Evolutionary conservation across 2,888 invertebrate genomes (phyloP).

Genomic region (Ophion ellenae): DNA sequence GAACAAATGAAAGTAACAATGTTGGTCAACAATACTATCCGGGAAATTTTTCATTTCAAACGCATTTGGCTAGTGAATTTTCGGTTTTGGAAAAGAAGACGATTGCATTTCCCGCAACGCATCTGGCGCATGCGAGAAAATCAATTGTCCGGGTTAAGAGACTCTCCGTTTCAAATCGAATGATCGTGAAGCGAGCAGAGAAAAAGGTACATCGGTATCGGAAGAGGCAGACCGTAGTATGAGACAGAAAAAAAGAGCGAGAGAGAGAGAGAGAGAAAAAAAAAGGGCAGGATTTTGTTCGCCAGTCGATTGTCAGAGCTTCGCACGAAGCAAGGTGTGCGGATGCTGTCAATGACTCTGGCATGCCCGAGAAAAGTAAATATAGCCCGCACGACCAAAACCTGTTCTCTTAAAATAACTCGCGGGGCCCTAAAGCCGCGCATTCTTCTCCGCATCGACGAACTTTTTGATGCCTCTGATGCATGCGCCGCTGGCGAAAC

Average conservation of each 20-base stretch:
- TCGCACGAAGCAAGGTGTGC: slow-evolving; percentile 44
- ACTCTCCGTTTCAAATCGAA: slow-evolving; percentile 1
- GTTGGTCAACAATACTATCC: neutral
- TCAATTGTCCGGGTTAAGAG: slow-evolving; percentile 30
- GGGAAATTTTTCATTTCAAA: neutral
- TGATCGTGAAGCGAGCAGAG: slow-evolving; percentile 1
- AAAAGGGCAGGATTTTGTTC: slow-evolving; percentile 36
- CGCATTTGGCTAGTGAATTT: slow-evolving; percentile 11
- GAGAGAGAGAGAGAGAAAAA: neutral
- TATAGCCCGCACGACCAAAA: slow-evolving; percentile 80
- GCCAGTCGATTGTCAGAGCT: slow-evolving; percentile 16
- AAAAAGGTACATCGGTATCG: neutral
- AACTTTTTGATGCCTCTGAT: slow-evolving; percentile 73
- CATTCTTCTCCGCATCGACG: slow-evolving; percentile 76
- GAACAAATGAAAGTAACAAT: neutral
- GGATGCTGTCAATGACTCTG: slow-evolving; percentile 78
- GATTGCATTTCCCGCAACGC: slow-evolving; percentile 42
- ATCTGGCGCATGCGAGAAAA: slow-evolving; percentile 33
- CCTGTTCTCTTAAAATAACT: slow-evolving; percentile 82
- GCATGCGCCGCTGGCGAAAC: slow-evolving; percentile 34
- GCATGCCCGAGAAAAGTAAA: slow-evolving; percentile 79
- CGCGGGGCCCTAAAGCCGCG: slow-evolving; percentile 75
- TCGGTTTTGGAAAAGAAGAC: slow-evolving; percentile 25
- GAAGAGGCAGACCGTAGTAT: slow-evolving; percentile 14
- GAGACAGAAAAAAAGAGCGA: neutral